Base-by-base conservation (phyloP, 2,113 vertebrate genomes). In the Ciconia boyciana region DNA sequence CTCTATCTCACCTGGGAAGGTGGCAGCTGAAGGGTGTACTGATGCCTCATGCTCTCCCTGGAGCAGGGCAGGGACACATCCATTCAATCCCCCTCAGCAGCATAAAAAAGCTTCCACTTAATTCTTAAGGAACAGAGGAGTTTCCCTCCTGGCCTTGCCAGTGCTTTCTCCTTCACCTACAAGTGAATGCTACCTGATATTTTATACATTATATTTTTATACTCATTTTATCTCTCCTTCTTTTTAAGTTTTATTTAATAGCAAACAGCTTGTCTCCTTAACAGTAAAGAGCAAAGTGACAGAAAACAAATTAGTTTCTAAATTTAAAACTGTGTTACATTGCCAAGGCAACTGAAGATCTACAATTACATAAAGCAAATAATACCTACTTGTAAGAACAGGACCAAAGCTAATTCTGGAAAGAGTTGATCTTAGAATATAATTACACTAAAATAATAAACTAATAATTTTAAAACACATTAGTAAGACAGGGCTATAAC, bases 221-320 rank as follows among this genome's bases (percentile, higher is more conserved):
- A 39, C 43, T 15, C 9, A 1, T 68, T 89, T 71, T 54, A 44
- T 69, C 83, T 94, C 71, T 21, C 68, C 65, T 66, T 13, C 91
- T 90, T 92, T 83, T 94, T 74, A 72, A 91, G 84, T 94, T 96
- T 93, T 98, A 94, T 96, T 97, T 95, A 98, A 96, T 80, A 96
- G 70, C 96, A 98, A 97, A 95, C 93, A 98, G 93, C 94, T 96
- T 91, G 44, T 96, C 95, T 97, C 69, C 92, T 96, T 95, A 96
- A 92, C 72, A 61, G 87, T 41, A 96, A 96, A 96, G 94, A 97
- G 95, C 93, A 93, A 98, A 97, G 88, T 94, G 96, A 97, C 95
- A 97, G 94, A 94, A 98, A 98, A 97, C 94, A 98, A 98, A 98
- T 97, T 72, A 95, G 89, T 90, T 97, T 92, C 97, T 97, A 97